These are phyloP conservation scores for Hypocryptadius cinnamomeus DNA, from an alignment of 2,113 vertebrate genomes.

Conservation along the genomic window DNA sequence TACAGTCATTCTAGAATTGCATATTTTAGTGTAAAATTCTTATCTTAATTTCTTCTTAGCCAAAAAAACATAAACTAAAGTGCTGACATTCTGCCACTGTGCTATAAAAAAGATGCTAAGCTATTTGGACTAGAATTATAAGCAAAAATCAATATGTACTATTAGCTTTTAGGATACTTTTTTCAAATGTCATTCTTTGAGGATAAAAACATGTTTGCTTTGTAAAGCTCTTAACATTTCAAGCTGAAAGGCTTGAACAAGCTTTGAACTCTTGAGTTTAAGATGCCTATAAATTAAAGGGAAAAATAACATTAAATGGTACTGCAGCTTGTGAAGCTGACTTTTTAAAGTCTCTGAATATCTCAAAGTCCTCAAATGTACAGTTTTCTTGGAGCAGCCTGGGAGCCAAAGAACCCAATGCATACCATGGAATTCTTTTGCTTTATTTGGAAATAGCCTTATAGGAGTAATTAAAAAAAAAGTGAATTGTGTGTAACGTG, in stretches of 20 bases:
- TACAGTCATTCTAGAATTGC: background rate
- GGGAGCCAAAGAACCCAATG: background rate
- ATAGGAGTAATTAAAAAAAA: background rate
- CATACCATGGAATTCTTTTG: background rate
- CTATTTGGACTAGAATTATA: conserved; percentile 42
- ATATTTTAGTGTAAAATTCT: background rate
- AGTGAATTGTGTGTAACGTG: background rate
- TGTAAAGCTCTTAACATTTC: conserved; percentile 64
- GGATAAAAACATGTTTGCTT: conserved; percentile 56
- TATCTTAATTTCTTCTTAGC: background rate
- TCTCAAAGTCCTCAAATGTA: background rate
- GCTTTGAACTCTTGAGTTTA: conserved; percentile 55
- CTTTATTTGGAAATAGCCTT: background rate
- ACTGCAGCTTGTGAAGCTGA: background rate
- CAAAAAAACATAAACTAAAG: conserved; percentile 3
- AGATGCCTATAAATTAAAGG: conserved; percentile 38
- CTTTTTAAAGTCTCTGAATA: background rate
- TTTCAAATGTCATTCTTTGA: conserved; percentile 60
- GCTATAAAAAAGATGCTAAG: background rate
- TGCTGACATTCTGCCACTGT: background rate
- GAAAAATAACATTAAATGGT: conserved; percentile 44
- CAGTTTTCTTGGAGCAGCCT: background rate
- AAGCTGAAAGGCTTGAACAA: conserved; percentile 51
- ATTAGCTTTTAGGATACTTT: conserved; percentile 47
- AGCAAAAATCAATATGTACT: conserved; percentile 40